phyloP scores from a whole-genome alignment of 2,797 vertebrate genomes.

The Buceros bicornis region DNA sequence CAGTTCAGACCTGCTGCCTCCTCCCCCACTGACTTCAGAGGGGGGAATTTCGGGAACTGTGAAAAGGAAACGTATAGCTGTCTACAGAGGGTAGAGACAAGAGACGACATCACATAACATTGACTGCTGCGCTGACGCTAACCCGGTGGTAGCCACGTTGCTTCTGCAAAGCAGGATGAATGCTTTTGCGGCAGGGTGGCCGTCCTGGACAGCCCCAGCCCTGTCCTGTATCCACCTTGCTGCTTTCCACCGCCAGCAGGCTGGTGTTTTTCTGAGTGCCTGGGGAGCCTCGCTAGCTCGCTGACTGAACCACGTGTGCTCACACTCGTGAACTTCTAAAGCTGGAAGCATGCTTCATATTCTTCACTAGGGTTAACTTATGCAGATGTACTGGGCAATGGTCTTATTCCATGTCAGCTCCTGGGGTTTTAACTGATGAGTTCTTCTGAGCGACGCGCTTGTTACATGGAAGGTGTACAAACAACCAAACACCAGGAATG shows the following conservation, averaged over 20 bases:
- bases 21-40: constrained; percentile 93
- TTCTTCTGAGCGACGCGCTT: neutral
- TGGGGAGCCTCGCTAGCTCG: neutral
- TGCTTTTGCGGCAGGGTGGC: neutral
- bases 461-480: neutral
- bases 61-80: constrained; percentile 75
- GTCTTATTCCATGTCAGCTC: neutral
- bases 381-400: neutral
- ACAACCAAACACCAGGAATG: neutral
- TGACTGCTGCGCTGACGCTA: neutral
- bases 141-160: rapidly evolving
- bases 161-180: neutral
- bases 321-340: neutral
- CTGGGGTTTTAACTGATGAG: neutral
- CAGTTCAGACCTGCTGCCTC: constrained; percentile 95
- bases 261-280: rapidly evolving
- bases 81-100: neutral
- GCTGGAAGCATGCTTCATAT: neutral
- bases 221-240: neutral
- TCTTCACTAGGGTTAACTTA: neutral
- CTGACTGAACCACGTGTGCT: neutral
- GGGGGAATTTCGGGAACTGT: constrained; percentile 93
- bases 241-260: neutral
- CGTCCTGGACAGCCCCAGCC: neutral
- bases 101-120: neutral